Base-by-base conservation (phyloP, 2,113 vertebrate species). In the Colinus virginianus region DNA sequence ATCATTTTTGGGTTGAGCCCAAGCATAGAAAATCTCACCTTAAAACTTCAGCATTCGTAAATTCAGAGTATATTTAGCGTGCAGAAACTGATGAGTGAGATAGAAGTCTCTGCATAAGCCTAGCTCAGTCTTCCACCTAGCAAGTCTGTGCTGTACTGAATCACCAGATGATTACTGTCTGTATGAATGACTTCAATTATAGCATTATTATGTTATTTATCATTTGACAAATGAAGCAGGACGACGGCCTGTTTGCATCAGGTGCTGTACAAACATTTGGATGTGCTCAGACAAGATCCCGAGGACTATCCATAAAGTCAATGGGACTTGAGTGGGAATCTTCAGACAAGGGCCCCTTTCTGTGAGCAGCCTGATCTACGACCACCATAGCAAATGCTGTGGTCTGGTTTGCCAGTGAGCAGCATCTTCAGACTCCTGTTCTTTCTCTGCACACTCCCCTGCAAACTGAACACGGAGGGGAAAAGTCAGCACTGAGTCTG, bases 21-120 rank as follows among this genome's bases (percentile, higher is more conserved):
- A 88, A 93, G 87, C 67, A 78, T 74, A 79, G 84, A 91, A 96
- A 94, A 93, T 86, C 45, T 91, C 68, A 86, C 89, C 56, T 88
- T 87, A 92, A 90, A 95, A 95, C 66, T 90, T 92, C 69, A 67
- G 55, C 66, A 78, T 92, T 92, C 2, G 4, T 87, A 63, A 87
- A 83, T 64, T 78, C 69, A 87, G 82, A 76, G 71, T 81, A 67
- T 70, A 95, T 95, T 95, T 86, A 78, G 56, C 1, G 1, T 95
- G 79, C 72, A 86, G 82, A 88, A 90, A 62, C 36, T 80, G 68
- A 95, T 85, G 80, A 67, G 72, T 53, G 55, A 80, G 94, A 88
- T 80, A 79, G 69, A 95, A 92, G 94, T 90, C 78, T 93, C 86
- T 89, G 59, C 82, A 82, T 67, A 93, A 85, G 85, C 53, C 85